A percentile compares a stretch with the other conserved stretches of the same genome.
Evolutionary conservation across 2,888 invertebrate genomes (phyloP).

Genomic region (Caenorhabditis japonica): DNA sequence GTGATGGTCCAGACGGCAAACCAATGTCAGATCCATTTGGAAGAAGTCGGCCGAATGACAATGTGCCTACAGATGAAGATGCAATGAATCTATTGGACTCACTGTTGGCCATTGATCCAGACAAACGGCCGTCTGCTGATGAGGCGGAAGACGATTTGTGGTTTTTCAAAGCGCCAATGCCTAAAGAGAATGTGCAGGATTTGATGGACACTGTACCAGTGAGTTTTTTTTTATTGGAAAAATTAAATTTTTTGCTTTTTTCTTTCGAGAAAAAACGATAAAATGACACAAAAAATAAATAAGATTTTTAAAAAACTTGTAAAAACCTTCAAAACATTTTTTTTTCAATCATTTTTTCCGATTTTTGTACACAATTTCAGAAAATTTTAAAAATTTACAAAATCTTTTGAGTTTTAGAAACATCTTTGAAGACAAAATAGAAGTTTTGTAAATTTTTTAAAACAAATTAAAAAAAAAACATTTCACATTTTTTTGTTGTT

Average conservation of each 20-base stretch:
- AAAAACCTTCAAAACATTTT: too few relatives aligned
- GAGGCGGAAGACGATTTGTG: conserved; percentile 92
- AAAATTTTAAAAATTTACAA: too few relatives aligned
- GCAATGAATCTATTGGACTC: conserved; percentile 94
- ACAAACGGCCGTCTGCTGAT: conserved; percentile 89
- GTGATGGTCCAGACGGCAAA: conserved; percentile 77
- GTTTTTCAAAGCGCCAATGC: conserved; percentile 98
- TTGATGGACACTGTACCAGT: conserved; percentile 62
- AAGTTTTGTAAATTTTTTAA: too few relatives aligned
- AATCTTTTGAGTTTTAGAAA: too few relatives aligned
- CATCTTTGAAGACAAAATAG: too few relatives aligned
- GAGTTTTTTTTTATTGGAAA: not conserved
- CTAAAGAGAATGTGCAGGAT: conserved; percentile 79
- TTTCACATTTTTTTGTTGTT: too few relatives aligned
- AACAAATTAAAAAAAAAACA: too few relatives aligned
- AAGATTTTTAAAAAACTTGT: too few relatives aligned
- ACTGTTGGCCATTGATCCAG: conserved; percentile 90
- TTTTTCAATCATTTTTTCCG: too few relatives aligned
- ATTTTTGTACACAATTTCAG: too few relatives aligned
- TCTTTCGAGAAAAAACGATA: not conserved
- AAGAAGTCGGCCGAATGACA: not conserved
- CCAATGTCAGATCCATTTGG: conserved; percentile 8
- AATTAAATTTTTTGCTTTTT: not conserved
- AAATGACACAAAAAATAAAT: too few relatives aligned
- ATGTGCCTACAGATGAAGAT: conserved; percentile 78